Evolutionary conservation across 2,113 vertebrate genomes (phyloP).

Genomic region (Tupaia chinensis): DNA sequence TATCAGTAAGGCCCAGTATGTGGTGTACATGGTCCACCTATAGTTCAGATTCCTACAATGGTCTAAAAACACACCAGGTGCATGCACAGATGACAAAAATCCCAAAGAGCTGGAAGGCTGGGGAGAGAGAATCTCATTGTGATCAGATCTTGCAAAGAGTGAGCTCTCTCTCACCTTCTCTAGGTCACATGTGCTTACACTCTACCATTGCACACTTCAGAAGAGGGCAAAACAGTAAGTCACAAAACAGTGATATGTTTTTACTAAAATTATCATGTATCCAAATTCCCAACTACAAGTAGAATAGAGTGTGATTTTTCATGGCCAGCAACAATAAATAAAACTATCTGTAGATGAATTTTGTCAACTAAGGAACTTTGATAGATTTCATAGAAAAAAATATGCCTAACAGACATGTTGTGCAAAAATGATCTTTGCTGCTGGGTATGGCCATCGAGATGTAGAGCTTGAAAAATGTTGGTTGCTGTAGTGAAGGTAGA

Average conservation of each 20-base stretch:
- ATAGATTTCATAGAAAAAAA: not conserved
- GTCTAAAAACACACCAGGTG: no score
- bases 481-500: conserved; percentile 72
- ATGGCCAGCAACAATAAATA: conserved; percentile 78
- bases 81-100: no score
- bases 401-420: conserved; percentile 74
- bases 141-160: no score
- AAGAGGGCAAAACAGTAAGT: not conserved
- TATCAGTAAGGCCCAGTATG: not conserved
- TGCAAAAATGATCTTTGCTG: conserved; percentile 82
- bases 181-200: no score
- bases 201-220: not conserved
- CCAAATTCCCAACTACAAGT: conserved; percentile 48
- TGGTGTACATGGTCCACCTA: no score
- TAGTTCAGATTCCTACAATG: no score
- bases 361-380: conserved; percentile 45
- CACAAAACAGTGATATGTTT: not conserved
- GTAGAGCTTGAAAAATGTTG: conserved; percentile 68
- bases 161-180: no score
- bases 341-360: conserved; percentile 73
- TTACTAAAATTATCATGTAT: conserved; percentile 29
- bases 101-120: no score
- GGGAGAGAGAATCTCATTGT: no score
- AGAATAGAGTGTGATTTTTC: conserved; percentile 56
- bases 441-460: conserved; percentile 81